phyloP scores from a whole-genome alignment of 2,113 vertebrate genomes.

The Herpailurus yagouaroundi region DNA sequence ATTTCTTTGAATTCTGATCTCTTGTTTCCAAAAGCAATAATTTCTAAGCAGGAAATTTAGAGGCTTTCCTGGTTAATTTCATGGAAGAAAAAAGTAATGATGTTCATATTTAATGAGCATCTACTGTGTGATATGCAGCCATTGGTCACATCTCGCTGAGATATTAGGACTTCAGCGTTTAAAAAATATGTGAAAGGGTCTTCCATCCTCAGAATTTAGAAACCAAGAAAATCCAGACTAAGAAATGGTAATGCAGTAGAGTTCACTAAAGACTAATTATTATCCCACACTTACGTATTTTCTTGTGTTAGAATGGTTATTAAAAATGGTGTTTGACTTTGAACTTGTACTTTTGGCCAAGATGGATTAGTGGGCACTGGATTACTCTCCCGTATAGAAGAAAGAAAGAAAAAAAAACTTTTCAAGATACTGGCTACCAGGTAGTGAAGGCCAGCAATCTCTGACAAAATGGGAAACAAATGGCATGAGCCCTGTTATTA shows the following conservation, averaged over 20 bases:
- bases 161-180: slow-evolving; percentile 17
- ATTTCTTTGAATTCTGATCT: background rate
- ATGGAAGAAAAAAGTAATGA: background rate
- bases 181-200: background rate
- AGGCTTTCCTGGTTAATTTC: background rate
- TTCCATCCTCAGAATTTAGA: slow-evolving; percentile 14
- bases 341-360: background rate
- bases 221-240: background rate
- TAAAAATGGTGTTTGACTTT: slow-evolving; percentile 24
- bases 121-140: background rate
- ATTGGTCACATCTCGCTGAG: background rate
- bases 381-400: background rate
- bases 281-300: background rate
- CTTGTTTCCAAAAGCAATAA: background rate
- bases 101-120: background rate
- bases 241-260: background rate
- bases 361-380: background rate
- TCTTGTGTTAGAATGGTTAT: background rate
- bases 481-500: background rate
- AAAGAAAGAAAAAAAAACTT: background rate
- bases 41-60: background rate
- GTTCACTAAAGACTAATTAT: background rate
- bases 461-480: background rate
- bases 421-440: background rate
- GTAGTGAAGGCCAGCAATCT: background rate